Conservation (phyloP, 2,888 invertebrate species). For the Xylophagus ater region DNA sequence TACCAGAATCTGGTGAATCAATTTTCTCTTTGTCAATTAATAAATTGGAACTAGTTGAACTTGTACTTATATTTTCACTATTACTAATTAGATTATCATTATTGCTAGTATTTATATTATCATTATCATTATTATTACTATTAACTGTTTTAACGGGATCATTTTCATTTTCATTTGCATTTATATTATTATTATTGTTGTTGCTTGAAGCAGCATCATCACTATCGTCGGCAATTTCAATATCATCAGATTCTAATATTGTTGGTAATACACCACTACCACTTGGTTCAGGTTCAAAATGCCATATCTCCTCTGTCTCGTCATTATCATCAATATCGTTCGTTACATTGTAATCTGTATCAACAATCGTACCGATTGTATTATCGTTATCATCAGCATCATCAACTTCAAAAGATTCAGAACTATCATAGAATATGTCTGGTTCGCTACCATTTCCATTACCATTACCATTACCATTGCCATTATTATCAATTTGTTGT, state of each 20-base stretch:
- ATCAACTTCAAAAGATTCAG: slow-evolving; percentile 8
- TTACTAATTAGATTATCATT: background rate
- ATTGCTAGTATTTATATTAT: slow-evolving; percentile 1
- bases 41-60: no score
- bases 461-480: background rate
- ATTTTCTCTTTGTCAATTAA: no score
- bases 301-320: background rate
- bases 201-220: background rate
- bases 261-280: slow-evolving; percentile 5
- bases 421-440: slow-evolving; percentile 30
- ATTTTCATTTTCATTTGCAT: background rate
- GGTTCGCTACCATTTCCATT: slow-evolving; percentile 14
- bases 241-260: slow-evolving; percentile 7
- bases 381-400: slow-evolving; percentile 12
- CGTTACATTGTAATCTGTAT: no score
- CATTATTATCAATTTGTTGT: background rate
- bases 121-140: background rate
- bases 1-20: slow-evolving; percentile 31
- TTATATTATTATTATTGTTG: slow-evolving; percentile 1
- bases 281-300: slow-evolving; percentile 1
- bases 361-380: no score
- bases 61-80: background rate
- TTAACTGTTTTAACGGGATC: background rate
- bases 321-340: background rate
- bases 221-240: background rate